These are phyloP conservation scores for Percopsis omiscomaycus DNA, from an alignment of 2,797 vertebrate genomes.

Conservation along the genomic window DNA sequence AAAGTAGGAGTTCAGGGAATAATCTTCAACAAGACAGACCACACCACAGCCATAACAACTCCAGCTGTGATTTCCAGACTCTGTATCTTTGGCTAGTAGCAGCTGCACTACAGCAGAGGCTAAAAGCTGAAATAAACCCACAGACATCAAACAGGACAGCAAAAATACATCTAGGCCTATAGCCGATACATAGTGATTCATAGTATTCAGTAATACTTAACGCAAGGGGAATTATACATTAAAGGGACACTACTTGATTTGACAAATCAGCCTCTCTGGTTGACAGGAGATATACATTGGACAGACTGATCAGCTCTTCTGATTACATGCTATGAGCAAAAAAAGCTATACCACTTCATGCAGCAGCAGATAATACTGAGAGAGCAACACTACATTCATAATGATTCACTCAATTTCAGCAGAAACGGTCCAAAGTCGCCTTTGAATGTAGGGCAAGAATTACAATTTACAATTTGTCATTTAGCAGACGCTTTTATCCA, in stretches of 20 bases:
- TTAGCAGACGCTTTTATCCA: too few species aligned
- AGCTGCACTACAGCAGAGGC: slow-evolving; percentile 55
- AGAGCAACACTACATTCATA: background rate
- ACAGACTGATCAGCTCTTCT: slow-evolving; percentile 19
- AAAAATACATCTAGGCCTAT: background rate
- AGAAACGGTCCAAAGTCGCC: too few species aligned
- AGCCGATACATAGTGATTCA: too few species aligned
- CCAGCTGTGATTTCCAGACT: slow-evolving; percentile 25
- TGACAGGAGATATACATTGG: too few species aligned
- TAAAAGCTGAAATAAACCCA: slow-evolving; percentile 45
- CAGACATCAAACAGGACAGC: background rate
- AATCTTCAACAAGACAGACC: slow-evolving; percentile 51
- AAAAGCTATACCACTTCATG: too few species aligned
- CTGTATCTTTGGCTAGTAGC: slow-evolving; percentile 23
- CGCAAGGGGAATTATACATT: too few species aligned
- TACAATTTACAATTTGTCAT: too few species aligned
- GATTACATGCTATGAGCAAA: slow-evolving; percentile 10
- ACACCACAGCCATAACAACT: slow-evolving; percentile 30
- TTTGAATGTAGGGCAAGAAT: too few species aligned
- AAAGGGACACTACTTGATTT: too few species aligned
- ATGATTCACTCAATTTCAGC: too few species aligned
- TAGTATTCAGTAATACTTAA: too few species aligned
- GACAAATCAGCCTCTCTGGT: slow-evolving; percentile 5
- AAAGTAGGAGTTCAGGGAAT: slow-evolving; percentile 34
- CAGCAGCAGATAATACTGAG: background rate